Evolutionary conservation across 2,888 invertebrate genomes (phyloP).

Genomic region (Phengaris alcon): DNA sequence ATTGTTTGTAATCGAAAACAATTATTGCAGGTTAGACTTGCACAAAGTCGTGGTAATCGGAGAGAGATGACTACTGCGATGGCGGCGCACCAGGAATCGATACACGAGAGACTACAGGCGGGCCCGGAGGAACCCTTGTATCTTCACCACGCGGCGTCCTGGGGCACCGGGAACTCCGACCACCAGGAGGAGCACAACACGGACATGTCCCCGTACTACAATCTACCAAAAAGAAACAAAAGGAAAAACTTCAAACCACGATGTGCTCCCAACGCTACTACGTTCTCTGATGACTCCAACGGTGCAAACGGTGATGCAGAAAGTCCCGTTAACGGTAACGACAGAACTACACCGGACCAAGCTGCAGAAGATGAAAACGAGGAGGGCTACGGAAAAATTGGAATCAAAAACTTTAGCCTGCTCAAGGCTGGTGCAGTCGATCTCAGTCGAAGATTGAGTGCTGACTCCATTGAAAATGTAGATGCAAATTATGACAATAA

Average conservation of each 20-base stretch:
- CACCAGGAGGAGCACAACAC: slow-evolving; percentile 66
- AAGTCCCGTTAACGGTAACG: slow-evolving; percentile 66
- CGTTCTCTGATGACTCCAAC: slow-evolving; percentile 74
- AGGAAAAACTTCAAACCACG: slow-evolving; percentile 89
- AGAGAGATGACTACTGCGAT: slow-evolving; percentile 80
- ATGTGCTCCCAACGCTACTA: slow-evolving; percentile 81
- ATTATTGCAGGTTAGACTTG: slow-evolving; percentile 63
- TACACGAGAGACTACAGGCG: slow-evolving; percentile 75
- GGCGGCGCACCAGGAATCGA: slow-evolving; percentile 77
- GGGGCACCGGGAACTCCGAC: slow-evolving; percentile 67
- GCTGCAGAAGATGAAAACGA: slow-evolving; percentile 54
- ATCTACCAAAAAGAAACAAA: slow-evolving; percentile 84
- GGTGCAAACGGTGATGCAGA: slow-evolving; percentile 57
- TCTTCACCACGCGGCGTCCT: slow-evolving; percentile 76
- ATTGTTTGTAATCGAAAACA: slow-evolving; percentile 63
- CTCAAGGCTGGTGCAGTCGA: slow-evolving; percentile 74
- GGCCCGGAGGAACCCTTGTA: slow-evolving; percentile 67
- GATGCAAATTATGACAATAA: slow-evolving; percentile 72
- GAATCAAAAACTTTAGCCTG: slow-evolving; percentile 73
- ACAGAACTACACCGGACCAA: slow-evolving; percentile 62
- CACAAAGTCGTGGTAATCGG: slow-evolving; percentile 60
- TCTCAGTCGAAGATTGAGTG: slow-evolving; percentile 71
- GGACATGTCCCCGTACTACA: slow-evolving; percentile 69
- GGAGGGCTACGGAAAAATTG: slow-evolving; percentile 63
- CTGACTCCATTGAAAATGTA: slow-evolving; percentile 76